A percentile compares a stretch with the other conserved stretches of the same genome.
These are phyloP conservation scores for Hoplostethus atlanticus DNA, from an alignment of 2,797 vertebrate genomes.

Conservation along the genomic window DNA sequence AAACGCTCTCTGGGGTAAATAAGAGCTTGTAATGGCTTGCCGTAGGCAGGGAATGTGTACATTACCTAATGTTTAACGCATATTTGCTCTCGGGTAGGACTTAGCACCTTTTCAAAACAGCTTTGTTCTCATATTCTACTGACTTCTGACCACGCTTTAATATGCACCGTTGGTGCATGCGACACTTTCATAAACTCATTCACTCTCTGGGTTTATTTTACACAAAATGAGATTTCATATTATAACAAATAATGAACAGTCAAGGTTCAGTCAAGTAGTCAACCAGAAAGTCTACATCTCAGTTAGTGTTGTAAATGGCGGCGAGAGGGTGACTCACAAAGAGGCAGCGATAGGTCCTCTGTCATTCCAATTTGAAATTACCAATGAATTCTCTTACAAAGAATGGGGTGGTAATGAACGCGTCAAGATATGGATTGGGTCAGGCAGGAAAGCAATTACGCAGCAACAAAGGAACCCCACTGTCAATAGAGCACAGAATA, in stretches of 20 bases:
- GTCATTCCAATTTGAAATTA: neutral
- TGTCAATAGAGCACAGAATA: neutral
- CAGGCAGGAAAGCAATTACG: constrained; percentile 17
- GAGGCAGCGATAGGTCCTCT: neutral
- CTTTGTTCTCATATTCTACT: too few species aligned
- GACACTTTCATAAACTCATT: too few species aligned
- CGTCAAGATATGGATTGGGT: neutral
- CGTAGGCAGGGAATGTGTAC: neutral
- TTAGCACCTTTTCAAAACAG: too few species aligned
- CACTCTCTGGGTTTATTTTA: too few species aligned
- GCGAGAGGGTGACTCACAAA: constrained; percentile 1
- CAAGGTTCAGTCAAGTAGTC: neutral
- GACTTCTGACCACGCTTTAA: too few species aligned
- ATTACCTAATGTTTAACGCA: neutral
- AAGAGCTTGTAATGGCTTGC: neutral
- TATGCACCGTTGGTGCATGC: too few species aligned
- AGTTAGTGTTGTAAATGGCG: constrained; percentile 1
- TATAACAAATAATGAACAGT: too few species aligned
- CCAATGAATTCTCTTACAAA: constrained; percentile 15
- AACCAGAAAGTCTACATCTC: neutral
- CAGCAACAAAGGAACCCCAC: constrained; percentile 8
- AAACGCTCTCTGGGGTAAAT: neutral
- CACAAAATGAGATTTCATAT: too few species aligned
- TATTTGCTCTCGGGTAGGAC: too few species aligned
- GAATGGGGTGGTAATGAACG: constrained; percentile 1